phyloP scores from a whole-genome alignment of 1,140 invertebrate species.

The Drosophila chauvacae region DNA sequence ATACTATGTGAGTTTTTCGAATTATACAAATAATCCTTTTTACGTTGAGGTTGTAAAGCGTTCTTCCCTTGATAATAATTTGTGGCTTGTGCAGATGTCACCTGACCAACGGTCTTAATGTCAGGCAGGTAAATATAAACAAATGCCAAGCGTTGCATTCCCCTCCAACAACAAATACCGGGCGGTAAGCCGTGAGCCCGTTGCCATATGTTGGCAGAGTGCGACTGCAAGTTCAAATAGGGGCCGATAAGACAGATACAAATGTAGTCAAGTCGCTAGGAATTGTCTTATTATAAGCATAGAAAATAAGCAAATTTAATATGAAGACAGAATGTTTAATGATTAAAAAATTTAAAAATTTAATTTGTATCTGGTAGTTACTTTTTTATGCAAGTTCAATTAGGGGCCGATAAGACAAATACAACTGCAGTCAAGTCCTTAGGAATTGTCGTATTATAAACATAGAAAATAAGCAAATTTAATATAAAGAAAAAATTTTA shows the following conservation, averaged over 20 bases:
- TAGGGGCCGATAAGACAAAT: conserved; percentile 34
- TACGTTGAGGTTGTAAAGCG: neutral
- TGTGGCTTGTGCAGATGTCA: conserved; percentile 3
- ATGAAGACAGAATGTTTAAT: too few relatives aligned
- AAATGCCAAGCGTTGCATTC: conserved; percentile 6
- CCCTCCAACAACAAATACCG: conserved; percentile 8
- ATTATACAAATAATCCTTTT: neutral
- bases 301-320: neutral
- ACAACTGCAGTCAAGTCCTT: neutral
- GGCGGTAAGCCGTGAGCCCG: conserved; percentile 24
- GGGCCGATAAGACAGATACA: conserved; percentile 42
- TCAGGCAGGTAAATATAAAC: conserved; percentile 37
- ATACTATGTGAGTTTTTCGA: neutral
- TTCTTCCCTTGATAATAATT: neutral
- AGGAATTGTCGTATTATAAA: neutral
- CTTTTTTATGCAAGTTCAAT: neutral
- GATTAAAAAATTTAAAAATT: too few relatives aligned
- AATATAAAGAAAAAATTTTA: neutral
- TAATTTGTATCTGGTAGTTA: too few relatives aligned
- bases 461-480: neutral
- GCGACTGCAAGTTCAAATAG: conserved; percentile 10
- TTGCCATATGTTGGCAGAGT: conserved; percentile 30
- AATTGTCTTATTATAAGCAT: neutral
- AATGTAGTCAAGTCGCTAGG: neutral
- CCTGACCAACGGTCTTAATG: conserved; percentile 8